Conservation (phyloP, 1,140 invertebrate genomes). For the Pemphigus obesinymphae region DNA sequence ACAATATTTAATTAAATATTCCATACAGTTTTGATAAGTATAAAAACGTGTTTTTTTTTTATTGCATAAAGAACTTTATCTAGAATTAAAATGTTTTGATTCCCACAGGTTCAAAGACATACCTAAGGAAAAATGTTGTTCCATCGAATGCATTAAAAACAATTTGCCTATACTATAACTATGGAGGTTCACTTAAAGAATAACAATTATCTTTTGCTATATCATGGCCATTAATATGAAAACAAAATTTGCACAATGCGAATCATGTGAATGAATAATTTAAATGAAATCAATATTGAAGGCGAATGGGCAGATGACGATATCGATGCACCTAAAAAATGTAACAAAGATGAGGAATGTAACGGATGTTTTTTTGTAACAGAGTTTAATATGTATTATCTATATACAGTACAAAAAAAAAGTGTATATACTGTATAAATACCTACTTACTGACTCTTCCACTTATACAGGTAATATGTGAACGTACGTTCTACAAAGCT, state of each 20-base stretch:
- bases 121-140: neutral
- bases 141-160: neutral
- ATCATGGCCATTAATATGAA: neutral
- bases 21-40: neutral
- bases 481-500: no score
- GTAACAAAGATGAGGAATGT: no score
- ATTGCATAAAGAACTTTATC: neutral
- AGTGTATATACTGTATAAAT: no score
- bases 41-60: neutral
- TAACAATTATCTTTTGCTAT: neutral
- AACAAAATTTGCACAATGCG: no score
- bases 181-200: neutral
- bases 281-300: neutral
- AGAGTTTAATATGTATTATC: no score
- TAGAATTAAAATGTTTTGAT: neutral
- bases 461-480: no score
- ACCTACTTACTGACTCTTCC: no score
- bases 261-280: neutral
- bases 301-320: no score
- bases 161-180: neutral
- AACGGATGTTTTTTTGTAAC: no score
- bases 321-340: no score
- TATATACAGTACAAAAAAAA: no score
- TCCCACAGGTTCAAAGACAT: neutral
- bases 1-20: neutral